Evolutionary conservation across 2,113 vertebrate species (phyloP), one percentile per base, ranked within the genome.

Genomic region (Micromys minutus): DNA sequence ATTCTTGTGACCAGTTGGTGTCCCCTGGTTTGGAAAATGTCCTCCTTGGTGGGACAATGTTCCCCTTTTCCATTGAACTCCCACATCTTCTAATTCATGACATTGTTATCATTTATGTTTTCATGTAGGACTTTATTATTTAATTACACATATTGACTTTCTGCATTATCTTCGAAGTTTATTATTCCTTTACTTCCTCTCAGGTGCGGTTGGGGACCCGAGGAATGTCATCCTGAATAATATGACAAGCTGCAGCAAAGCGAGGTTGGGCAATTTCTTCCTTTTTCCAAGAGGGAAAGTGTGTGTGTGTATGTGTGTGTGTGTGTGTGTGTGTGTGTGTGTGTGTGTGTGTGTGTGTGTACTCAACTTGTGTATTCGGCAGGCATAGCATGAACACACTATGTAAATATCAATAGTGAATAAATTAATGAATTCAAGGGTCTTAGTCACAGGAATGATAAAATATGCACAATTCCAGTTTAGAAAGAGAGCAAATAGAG

Each of bases 241-340:
- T 4, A 39, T 3, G 7, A 84, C 3, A 9, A 7, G 9, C 12
- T 79, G 39, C 7, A 47, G 50, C 26, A 19, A 12, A 34, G 67
- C 39, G 74, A 67, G 24, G 6, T 0, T 2, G 1, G 19, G 1
- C 72, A 31, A 31, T 74, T 1, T 42, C 5, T 1, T 42, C 5
- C 5, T 1, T 24, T 42, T 67, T 2, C 50, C 42, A 10, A 7
- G 9, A 55, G 39, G 65, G 42, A 9, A 1, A 24, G 31, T 74
- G 39, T 74, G n/a, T 74, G 72, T 75, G 39, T 76, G 42, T 76
- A 26, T 76, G 47, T 52, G 75, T 79, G 76, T 79, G 45, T 52
- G 29, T 79, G 31, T 36, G 47, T 52, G 76, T 52, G 47, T 19
- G 13, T 52, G 47, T 52, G 76, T 52, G 11, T 81, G 52, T 26